Evolutionary conservation across 2,888 invertebrate species (phyloP).

Genomic region (Sipha maydis): DNA sequence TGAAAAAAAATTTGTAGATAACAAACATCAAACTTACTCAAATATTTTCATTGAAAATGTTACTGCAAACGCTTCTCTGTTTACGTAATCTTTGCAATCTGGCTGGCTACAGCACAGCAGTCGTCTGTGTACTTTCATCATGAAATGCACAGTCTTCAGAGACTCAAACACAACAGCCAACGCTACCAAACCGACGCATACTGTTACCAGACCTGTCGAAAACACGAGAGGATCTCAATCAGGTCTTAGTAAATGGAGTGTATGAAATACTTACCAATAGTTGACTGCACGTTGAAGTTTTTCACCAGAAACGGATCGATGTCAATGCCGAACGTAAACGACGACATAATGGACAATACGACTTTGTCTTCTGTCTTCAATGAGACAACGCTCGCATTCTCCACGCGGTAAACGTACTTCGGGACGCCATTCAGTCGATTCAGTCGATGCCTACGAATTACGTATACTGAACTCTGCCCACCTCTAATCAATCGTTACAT

Average conservation of each 20-base stretch:
- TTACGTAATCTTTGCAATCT: constrained; percentile 34
- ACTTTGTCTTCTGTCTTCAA: background rate
- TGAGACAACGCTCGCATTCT: too few species aligned
- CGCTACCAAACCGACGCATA: constrained; percentile 53
- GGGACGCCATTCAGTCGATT: background rate
- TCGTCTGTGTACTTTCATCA: constrained; percentile 39
- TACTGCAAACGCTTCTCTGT: background rate
- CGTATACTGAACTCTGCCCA: background rate
- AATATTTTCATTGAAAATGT: constrained; percentile 46
- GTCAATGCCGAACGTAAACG: constrained; percentile 61
- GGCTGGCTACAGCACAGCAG: constrained; percentile 55
- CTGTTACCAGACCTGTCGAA: constrained; percentile 55
- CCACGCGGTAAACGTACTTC: too few species aligned
- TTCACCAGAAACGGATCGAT: constrained; percentile 57
- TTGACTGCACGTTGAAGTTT: constrained; percentile 56
- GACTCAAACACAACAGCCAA: constrained; percentile 59
- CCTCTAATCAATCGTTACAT: background rate
- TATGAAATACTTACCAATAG: constrained; percentile 40
- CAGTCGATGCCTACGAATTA: background rate
- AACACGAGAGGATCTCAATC: background rate
- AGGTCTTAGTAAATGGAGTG: background rate
- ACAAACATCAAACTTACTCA: constrained; percentile 1
- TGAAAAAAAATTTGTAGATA: background rate
- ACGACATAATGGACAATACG: background rate
- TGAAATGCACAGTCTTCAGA: constrained; percentile 59